Percentiles rank a stretch among this genome's conserved stretches.
phyloP scores from a whole-genome alignment of 2,797 vertebrate species.

The Oceanodroma leucorhoa region DNA sequence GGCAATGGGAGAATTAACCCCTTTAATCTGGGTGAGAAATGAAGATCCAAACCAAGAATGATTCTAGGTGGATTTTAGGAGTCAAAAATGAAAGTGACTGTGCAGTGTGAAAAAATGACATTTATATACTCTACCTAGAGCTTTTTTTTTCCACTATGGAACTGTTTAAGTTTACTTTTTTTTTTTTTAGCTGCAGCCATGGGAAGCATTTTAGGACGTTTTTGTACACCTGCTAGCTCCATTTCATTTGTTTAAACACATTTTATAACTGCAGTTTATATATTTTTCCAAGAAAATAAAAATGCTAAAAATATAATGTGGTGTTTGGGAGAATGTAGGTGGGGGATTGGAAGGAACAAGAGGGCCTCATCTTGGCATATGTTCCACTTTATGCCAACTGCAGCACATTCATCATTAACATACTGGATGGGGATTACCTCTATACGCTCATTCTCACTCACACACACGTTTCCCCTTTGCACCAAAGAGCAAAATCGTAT shows the following conservation, averaged over 20 bases:
- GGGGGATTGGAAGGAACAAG: slow-evolving; percentile 27
- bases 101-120: neutral
- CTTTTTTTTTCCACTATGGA: slow-evolving; percentile 20
- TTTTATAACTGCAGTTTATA: slow-evolving; percentile 62
- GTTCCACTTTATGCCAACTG: slow-evolving; percentile 56
- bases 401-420: slow-evolving; percentile 48
- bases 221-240: slow-evolving; percentile 44
- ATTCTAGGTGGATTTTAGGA: neutral
- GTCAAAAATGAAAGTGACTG: slow-evolving; percentile 9
- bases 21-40: neutral
- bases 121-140: slow-evolving; percentile 27
- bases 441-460: neutral
- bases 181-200: slow-evolving; percentile 44
- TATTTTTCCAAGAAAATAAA: slow-evolving; percentile 64
- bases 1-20: neutral
- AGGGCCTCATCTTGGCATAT: slow-evolving; percentile 46
- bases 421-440: slow-evolving; percentile 23
- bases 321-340: neutral
- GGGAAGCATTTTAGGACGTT: slow-evolving; percentile 48
- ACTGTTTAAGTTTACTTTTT: slow-evolving; percentile 20
- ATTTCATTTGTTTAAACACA: slow-evolving; percentile 48
- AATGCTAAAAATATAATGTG: slow-evolving; percentile 43
- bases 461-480: slow-evolving; percentile 16
- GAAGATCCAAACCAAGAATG: neutral
- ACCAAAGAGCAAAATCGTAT: neutral